Base-by-base conservation (phyloP, 2,113 vertebrate species). In the Nycticorax nycticorax region DNA sequence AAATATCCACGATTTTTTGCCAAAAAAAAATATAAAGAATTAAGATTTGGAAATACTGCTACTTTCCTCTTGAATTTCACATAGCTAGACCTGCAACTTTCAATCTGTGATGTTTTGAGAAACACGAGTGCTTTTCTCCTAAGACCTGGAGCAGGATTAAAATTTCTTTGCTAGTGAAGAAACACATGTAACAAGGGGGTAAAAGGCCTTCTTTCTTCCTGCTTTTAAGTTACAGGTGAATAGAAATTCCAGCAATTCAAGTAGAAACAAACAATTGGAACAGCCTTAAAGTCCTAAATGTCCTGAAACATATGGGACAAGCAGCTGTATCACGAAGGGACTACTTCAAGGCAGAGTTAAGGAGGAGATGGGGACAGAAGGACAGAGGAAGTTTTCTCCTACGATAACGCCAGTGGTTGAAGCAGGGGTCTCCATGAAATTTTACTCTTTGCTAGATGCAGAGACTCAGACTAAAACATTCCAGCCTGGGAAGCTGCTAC, bases 241-340 rank as follows among this genome's bases (percentile, higher is more conserved):
- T 9, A 85, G 43, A 90, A 81, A 77, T 77, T 73, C 15, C 26
- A 47, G 19, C 16, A 85, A 55, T 60, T 55, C 53, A 37, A 73
- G 33, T 12, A 56, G 59, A 90, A 90, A 81, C 28, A 50, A 87
- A 77, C 18, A 80, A 64, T 0, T 87, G 32, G 43, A 94, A 74
- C 10, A 27, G 33, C 7, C 41, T 56, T 66, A 52, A 53, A 73
- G n/a, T 37, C 22, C 66, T 60, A 66, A 45, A 60, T 64, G 6
- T 68, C 27, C 28, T 59, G 64, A 60, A 89, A 85, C 26, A 22
- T 7, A 41, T 10, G 41, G 80, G 87, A 83, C 10, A 33, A 30
- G 0, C 0, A 87, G 26, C 5, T 75, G 35, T 24, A 41, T 52
- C 62, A 35, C 1, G 2, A 89, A 83, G 7, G 11, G 24, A 71